These are phyloP conservation scores for Drosophila parthenogenetica DNA, from an alignment of 2,888 invertebrate genomes.

Conservation along the genomic window DNA sequence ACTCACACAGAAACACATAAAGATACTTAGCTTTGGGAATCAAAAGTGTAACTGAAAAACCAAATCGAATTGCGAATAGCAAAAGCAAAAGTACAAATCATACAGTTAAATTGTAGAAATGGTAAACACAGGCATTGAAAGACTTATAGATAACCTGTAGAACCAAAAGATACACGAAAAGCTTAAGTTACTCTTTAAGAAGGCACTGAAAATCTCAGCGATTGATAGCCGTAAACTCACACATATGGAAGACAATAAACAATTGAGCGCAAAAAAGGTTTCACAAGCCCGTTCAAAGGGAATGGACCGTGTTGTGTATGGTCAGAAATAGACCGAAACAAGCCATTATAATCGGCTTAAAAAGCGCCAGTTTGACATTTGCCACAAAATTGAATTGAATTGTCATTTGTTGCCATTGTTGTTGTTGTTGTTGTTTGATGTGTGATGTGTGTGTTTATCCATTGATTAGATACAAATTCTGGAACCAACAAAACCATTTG, in stretches of 20 bases:
- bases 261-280: conserved; percentile 8
- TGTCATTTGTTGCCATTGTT: conserved; percentile 51
- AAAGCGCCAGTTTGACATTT: conserved; percentile 64
- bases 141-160: conserved; percentile 8
- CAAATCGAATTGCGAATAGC: conserved; percentile 39
- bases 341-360: conserved; percentile 72
- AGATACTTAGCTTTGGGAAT: conserved; percentile 48
- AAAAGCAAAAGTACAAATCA: conserved; percentile 44
- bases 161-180: neutral
- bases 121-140: neutral
- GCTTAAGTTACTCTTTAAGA: neutral
- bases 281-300: neutral
- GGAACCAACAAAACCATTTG: conserved; percentile 32
- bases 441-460: conserved; percentile 28
- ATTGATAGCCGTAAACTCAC: conserved; percentile 2
- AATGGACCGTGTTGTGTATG: neutral
- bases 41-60: conserved; percentile 59
- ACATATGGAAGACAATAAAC: conserved; percentile 32
- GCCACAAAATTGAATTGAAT: conserved; percentile 65
- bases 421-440: conserved; percentile 6
- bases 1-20: conserved; percentile 10
- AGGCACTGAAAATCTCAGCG: neutral
- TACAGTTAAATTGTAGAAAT: conserved; percentile 46
- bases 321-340: conserved; percentile 30
- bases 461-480: conserved; percentile 60